Percentiles rank a stretch among this genome's conserved stretches.
phyloP scores from a whole-genome alignment of 2,888 invertebrate genomes.

The Noctua fimbriata region DNA sequence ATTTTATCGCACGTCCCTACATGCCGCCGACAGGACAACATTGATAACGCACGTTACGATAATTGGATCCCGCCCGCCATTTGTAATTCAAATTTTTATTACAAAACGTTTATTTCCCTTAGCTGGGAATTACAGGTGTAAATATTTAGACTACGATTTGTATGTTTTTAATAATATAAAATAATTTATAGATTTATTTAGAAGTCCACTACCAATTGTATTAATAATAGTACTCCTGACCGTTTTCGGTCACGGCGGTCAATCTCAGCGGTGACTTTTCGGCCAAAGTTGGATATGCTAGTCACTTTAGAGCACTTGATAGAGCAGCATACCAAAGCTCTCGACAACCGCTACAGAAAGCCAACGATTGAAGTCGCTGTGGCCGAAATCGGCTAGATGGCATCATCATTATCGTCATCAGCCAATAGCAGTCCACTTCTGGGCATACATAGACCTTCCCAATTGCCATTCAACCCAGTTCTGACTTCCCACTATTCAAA shows the following conservation, averaged over 20 bases:
- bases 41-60: slow-evolving; percentile 53
- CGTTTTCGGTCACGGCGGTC: background rate
- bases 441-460: too few species aligned
- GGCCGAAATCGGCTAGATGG: background rate
- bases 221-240: background rate
- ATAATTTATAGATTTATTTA: background rate
- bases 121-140: slow-evolving; percentile 20
- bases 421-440: background rate
- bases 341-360: background rate
- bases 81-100: slow-evolving; percentile 63
- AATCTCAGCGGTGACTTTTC: background rate
- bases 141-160: slow-evolving; percentile 18
- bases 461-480: background rate
- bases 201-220: background rate
- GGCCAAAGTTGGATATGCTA: too few species aligned
- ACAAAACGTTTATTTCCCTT: slow-evolving; percentile 41
- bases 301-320: background rate
- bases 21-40: slow-evolving; percentile 39
- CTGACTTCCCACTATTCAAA: background rate
- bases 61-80: slow-evolving; percentile 53
- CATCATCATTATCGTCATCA: background rate
- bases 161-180: background rate
- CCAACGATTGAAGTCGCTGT: too few species aligned
- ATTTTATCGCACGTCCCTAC: slow-evolving; percentile 40
- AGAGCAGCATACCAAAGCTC: background rate